Evolutionary conservation across 2,888 invertebrate genomes (phyloP).

Genomic region (Belgica antarctica): DNA sequence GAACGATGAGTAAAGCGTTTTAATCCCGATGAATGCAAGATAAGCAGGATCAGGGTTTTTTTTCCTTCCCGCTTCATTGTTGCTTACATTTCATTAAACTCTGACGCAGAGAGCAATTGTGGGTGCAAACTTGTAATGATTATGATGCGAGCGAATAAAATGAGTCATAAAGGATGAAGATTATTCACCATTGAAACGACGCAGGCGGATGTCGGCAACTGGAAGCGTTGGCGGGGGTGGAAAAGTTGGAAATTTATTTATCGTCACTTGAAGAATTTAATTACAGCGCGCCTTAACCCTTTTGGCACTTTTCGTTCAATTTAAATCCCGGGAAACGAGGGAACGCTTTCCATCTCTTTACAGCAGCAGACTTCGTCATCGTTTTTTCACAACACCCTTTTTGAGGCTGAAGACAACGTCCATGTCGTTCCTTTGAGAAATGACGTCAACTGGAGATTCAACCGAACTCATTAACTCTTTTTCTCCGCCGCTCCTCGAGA

Average conservation of each 20-base stretch:
- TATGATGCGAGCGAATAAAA: not conserved
- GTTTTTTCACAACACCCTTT: too few species aligned
- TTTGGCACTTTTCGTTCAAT: not conserved
- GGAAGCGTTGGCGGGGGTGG: conserved; percentile 1
- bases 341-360: not conserved
- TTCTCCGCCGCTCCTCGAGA: not conserved
- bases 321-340: too few species aligned
- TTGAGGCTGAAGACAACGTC: too few species aligned
- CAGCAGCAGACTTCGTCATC: too few species aligned
- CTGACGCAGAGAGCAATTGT: not conserved
- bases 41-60: conserved; percentile 1
- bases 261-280: conserved; percentile 20
- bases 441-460: conserved; percentile 25
- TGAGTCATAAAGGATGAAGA: conserved; percentile 9
- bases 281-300: not conserved
- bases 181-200: conserved; percentile 8
- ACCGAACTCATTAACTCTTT: not conserved
- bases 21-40: conserved; percentile 16
- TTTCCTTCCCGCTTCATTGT: conserved; percentile 2
- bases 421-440: not conserved
- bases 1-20: not conserved
- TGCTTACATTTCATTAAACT: not conserved
- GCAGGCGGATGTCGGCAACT: too few species aligned
- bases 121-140: conserved; percentile 4
- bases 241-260: not conserved